Percentiles rank a stretch among this genome's conserved stretches.
These are phyloP conservation scores for Megaptera novaeangliae DNA, from an alignment of 2,113 vertebrate genomes.

Conservation along the genomic window DNA sequence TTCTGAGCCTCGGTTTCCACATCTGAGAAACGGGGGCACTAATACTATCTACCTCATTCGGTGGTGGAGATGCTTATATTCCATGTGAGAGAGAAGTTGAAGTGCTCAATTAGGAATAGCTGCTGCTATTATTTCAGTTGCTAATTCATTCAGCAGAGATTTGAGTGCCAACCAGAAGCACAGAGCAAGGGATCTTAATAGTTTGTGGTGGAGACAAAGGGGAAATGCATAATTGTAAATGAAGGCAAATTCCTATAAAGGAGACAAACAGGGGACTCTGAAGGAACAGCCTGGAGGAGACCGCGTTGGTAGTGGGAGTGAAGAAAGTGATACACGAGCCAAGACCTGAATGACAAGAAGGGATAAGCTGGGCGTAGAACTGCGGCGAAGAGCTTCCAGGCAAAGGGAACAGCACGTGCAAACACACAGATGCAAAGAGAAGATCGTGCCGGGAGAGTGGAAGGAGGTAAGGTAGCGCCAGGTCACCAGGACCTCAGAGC, in stretches of 20 bases:
- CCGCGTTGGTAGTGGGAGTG: background rate
- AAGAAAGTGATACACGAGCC: background rate
- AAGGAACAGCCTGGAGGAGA: background rate
- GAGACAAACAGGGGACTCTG: background rate
- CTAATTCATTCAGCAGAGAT: background rate
- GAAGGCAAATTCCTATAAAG: background rate
- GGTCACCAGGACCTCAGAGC: background rate
- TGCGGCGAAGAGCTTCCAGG: background rate
- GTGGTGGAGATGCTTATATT: too few species aligned
- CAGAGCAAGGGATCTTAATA: background rate
- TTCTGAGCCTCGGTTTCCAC: background rate
- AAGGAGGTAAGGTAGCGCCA: background rate
- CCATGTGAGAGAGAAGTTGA: background rate
- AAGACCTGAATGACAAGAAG: background rate
- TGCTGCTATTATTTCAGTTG: background rate
- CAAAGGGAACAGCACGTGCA: background rate
- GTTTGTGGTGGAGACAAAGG: background rate
- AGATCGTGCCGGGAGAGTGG: fast-evolving
- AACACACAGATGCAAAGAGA: background rate
- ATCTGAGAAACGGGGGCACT: background rate
- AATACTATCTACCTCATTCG: fast-evolving
- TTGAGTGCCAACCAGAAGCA: background rate
- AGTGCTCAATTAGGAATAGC: background rate
- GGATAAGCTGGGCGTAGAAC: background rate
- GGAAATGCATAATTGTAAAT: background rate